Percentiles rank a stretch among this genome's conserved stretches.
Conservation (phyloP, 2,113 vertebrate species). For the Nymphicus hollandicus region DNA sequence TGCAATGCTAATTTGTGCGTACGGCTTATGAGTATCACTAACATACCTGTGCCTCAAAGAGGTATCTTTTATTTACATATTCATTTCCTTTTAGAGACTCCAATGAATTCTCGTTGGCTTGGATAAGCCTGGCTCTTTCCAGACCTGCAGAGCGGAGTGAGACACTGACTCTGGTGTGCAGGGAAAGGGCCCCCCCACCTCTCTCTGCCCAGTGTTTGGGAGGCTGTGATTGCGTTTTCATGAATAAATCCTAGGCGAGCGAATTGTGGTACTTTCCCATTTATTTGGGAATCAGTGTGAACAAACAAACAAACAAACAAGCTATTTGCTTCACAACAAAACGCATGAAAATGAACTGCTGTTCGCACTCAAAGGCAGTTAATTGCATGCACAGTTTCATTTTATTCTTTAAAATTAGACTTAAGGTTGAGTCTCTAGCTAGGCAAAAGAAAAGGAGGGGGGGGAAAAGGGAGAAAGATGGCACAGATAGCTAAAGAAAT, state of each 20-base stretch:
- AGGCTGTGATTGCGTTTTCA: not conserved
- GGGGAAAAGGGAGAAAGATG: not conserved
- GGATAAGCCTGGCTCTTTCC: not conserved
- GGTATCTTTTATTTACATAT: not conserved
- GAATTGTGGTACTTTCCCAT: slow-evolving; percentile 34
- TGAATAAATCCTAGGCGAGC: slow-evolving; percentile 37
- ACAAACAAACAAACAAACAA: slow-evolving; percentile 38
- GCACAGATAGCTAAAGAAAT: slow-evolving; percentile 44
- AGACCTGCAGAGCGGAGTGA: not conserved
- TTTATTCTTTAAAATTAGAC: slow-evolving; percentile 45
- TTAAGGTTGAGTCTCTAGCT: slow-evolving; percentile 5
- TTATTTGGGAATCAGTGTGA: slow-evolving; percentile 47
- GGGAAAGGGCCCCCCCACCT: not conserved
- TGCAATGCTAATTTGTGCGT: not conserved
- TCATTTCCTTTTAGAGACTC: not conserved
- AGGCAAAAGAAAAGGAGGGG: not conserved
- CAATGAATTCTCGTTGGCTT: not conserved
- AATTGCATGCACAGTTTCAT: slow-evolving; percentile 47
- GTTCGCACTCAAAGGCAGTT: slow-evolving; percentile 6
- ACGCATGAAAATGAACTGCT: slow-evolving; percentile 55
- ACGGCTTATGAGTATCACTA: not conserved
- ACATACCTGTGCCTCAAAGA: not conserved
- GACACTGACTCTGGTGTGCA: not conserved
- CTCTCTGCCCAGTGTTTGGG: not conserved
- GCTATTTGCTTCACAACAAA: slow-evolving; percentile 46